Conservation (phyloP, 1,140 invertebrate genomes). For the Drosophila sturtevanti region DNA sequence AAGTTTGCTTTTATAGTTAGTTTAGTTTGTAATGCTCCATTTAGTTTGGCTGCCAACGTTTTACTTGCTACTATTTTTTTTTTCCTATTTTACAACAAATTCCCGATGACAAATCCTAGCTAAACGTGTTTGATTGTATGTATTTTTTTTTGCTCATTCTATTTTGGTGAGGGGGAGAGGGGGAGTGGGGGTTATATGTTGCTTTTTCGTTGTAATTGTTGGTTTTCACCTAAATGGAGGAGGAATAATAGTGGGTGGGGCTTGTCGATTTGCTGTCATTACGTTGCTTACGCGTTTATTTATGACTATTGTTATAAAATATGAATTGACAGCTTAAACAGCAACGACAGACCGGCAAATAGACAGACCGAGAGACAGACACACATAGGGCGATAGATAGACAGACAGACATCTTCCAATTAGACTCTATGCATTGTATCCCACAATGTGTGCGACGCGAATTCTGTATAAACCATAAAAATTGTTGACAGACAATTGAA, state of each 20-base stretch:
- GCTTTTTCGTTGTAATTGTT: conserved; percentile 34
- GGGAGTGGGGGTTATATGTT: background rate
- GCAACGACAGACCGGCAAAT: conserved; percentile 30
- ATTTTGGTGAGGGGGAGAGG: too few relatives aligned
- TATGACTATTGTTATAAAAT: conserved; percentile 81
- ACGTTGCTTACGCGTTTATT: conserved; percentile 76
- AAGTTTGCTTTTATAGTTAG: conserved; percentile 72
- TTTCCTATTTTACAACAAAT: conserved; percentile 23
- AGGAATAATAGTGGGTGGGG: conserved; percentile 10
- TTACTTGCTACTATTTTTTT: background rate
- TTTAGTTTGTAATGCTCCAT: conserved; percentile 77
- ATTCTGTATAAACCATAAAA: conserved; percentile 72
- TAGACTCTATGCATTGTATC: conserved; percentile 40
- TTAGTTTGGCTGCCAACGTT: conserved; percentile 55
- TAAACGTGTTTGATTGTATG: conserved; percentile 79
- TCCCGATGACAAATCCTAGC: conserved; percentile 73
- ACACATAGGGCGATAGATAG: conserved; percentile 32
- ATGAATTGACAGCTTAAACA: conserved; percentile 75
- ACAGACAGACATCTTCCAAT: conserved; percentile 65
- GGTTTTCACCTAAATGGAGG: conserved; percentile 6
- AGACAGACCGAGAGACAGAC: conserved; percentile 7
- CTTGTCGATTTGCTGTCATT: conserved; percentile 73
- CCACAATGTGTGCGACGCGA: conserved; percentile 15
- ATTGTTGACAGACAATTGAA: conserved; percentile 82
- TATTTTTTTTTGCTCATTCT: too few relatives aligned